Evolutionary conservation across 2,113 vertebrate species (phyloP).

Genomic region (Desmodus rotundus): DNA sequence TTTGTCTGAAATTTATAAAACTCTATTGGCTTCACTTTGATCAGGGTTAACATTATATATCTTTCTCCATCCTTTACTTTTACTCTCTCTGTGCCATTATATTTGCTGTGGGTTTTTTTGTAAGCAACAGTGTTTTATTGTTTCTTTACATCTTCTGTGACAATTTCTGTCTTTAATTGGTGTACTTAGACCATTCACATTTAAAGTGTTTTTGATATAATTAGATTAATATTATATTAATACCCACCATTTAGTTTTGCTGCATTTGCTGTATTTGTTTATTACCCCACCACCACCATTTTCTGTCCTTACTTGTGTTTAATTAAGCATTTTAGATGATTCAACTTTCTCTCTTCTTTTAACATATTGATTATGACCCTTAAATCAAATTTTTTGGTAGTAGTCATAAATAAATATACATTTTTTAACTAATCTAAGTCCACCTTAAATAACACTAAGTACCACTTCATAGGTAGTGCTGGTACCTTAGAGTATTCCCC

Average conservation of each 20-base stretch:
- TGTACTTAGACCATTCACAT: neutral
- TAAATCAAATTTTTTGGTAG: neutral
- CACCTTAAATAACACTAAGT: neutral
- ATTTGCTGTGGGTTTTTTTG: neutral
- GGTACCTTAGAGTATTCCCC: neutral
- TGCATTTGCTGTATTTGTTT: neutral
- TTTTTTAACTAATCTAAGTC: neutral
- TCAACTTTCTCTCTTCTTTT: neutral
- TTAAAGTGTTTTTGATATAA: neutral
- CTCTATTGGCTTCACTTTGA: neutral
- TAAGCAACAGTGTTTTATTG: neutral
- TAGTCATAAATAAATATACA: neutral
- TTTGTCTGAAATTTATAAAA: neutral
- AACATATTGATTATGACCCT: neutral
- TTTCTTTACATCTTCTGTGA: neutral
- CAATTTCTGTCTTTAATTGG: neutral
- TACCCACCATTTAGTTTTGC: neutral
- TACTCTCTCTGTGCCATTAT: neutral
- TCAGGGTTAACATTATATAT: neutral
- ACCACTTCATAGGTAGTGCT: neutral
- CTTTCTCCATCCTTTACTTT: neutral
- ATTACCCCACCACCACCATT: neutral
- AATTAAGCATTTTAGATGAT: neutral
- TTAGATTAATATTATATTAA: neutral
- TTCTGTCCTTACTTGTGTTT: neutral